Evolutionary conservation across 2,888 invertebrate species (phyloP).

Genomic region (Pyrocoelia pectoralis): DNA sequence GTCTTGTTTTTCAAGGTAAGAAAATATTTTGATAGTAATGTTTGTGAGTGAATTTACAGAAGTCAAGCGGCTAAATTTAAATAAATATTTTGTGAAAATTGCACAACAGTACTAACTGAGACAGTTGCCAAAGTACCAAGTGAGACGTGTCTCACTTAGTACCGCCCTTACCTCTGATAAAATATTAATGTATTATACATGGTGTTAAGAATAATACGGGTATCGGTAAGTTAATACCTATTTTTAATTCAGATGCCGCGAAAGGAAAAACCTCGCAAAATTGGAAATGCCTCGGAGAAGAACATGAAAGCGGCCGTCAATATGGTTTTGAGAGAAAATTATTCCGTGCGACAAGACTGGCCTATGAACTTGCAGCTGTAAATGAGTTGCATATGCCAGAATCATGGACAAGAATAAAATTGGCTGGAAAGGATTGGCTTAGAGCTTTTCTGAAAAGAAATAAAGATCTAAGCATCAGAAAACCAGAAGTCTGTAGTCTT

Average conservation of each 20-base stretch:
- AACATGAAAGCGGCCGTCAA: constrained; percentile 2
- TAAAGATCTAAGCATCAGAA: constrained; percentile 25
- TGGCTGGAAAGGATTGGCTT: too few species aligned
- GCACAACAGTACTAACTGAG: neutral
- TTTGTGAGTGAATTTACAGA: neutral
- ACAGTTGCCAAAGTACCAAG: neutral
- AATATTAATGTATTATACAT: constrained; percentile 7
- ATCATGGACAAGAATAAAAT: neutral
- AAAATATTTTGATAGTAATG: constrained; percentile 2
- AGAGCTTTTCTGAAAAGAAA: too few species aligned
- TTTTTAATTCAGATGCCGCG: neutral
- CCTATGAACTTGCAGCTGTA: constrained; percentile 1
- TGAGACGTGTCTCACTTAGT: constrained; percentile 2
- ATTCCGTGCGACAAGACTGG: constrained; percentile 2
- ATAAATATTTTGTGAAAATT: constrained; percentile 3
- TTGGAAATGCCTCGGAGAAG: constrained; percentile 6
- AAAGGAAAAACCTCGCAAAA: neutral
- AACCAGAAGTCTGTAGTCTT: constrained; percentile 40
- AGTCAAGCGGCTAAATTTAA: constrained; percentile 4
- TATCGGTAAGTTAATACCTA: too few species aligned
- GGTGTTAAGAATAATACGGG: neutral
- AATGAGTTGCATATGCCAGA: constrained; percentile 1
- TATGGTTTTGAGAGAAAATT: constrained; percentile 6
- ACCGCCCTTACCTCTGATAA: constrained; percentile 1
- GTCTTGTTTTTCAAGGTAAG: constrained; percentile 3